Conservation (phyloP, 2,797 vertebrate species). For the Luscinia luscinia region DNA sequence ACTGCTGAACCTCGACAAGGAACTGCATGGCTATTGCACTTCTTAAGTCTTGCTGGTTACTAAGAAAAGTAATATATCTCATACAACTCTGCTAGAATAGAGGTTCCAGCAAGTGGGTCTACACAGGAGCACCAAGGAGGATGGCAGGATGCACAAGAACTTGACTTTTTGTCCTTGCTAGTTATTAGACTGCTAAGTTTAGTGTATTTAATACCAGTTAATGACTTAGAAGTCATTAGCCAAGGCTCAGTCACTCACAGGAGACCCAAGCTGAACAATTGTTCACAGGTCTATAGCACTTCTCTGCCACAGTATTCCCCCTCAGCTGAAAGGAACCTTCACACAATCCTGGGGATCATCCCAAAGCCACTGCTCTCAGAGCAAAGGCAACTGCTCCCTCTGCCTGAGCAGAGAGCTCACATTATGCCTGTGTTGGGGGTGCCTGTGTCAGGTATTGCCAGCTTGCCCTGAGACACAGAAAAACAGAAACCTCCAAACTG, state of each 20-base stretch:
- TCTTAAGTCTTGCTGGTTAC: neutral
- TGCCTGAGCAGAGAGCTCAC: neutral
- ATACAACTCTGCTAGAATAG: neutral
- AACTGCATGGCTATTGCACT: neutral
- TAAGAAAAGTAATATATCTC: neutral
- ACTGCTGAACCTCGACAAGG: neutral
- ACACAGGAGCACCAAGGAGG: neutral
- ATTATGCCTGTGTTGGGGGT: rapidly evolving
- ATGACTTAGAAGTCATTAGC: neutral
- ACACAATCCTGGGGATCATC: neutral
- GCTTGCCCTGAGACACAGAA: neutral
- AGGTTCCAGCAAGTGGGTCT: neutral
- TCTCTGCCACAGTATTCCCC: neutral
- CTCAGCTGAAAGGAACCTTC: neutral
- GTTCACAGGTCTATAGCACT: neutral
- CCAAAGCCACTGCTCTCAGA: neutral
- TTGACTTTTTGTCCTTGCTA: neutral
- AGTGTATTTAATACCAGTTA: neutral
- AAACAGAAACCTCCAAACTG: neutral
- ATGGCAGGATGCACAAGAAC: neutral
- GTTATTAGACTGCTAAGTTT: neutral
- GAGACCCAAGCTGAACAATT: rapidly evolving
- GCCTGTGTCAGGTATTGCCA: neutral
- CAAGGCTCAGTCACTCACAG: neutral
- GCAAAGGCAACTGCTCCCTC: neutral